Evolutionary conservation across 2,113 vertebrate species (phyloP).

Genomic region (Propithecus coquereli): DNA sequence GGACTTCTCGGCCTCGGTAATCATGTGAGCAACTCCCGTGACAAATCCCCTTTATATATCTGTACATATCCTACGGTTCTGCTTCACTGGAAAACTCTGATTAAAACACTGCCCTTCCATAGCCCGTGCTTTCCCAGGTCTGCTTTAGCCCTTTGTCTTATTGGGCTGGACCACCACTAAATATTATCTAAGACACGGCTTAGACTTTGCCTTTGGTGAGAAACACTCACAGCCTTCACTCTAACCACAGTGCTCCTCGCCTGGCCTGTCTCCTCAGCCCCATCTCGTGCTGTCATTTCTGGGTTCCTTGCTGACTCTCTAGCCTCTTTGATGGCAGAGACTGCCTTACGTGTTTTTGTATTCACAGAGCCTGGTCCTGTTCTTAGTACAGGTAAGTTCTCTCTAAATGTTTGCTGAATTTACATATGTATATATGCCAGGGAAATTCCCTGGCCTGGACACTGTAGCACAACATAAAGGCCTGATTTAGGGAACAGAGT

Average conservation of each 20-base stretch:
- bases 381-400: neutral
- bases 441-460: neutral
- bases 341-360: neutral
- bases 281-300: neutral
- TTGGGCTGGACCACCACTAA: neutral
- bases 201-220: neutral
- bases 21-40: neutral
- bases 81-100: neutral
- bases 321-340: neutral
- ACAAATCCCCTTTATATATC: neutral
- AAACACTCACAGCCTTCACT: neutral
- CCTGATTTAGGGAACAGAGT: neutral
- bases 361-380: neutral
- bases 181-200: neutral
- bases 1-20: neutral
- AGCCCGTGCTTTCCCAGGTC: neutral
- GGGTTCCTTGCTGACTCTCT: neutral
- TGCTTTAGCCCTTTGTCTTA: neutral
- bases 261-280: neutral
- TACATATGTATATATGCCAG: neutral
- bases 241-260: neutral
- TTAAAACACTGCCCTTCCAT: neutral
- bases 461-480: neutral
- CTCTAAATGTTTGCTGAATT: neutral
- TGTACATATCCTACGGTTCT: neutral